These are phyloP conservation scores for Anoura caudifer DNA, from an alignment of 2,113 vertebrate species.

Conservation along the genomic window DNA sequence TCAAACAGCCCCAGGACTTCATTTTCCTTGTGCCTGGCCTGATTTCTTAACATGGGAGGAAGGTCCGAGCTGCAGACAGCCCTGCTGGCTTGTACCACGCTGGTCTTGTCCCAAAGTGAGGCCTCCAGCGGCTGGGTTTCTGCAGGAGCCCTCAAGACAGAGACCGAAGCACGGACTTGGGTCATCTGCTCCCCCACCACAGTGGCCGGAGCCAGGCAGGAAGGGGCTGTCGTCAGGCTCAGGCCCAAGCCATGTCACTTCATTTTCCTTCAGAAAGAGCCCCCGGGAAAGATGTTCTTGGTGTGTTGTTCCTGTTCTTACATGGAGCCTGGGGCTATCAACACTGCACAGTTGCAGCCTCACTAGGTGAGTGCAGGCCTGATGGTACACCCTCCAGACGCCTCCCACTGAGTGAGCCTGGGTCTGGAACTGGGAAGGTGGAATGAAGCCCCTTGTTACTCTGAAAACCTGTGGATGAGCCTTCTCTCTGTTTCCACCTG, in stretches of 20 bases:
- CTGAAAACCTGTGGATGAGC: slow-evolving; percentile 1
- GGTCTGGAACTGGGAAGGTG: not conserved
- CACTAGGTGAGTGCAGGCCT: not conserved
- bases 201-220: not conserved
- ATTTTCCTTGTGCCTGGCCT: slow-evolving; percentile 29
- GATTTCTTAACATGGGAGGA: slow-evolving; percentile 37
- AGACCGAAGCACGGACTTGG: not conserved
- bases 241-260: not conserved
- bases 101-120: not conserved
- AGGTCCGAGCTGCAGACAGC: not conserved
- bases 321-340: not conserved
- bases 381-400: not conserved
- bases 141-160: not conserved
- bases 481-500: not conserved
- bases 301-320: slow-evolving; percentile 4
- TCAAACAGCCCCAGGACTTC: slow-evolving; percentile 48
- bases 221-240: slow-evolving; percentile 30
- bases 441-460: not conserved
- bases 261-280: slow-evolving; percentile 58
- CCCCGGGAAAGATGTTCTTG: slow-evolving; percentile 1
- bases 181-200: rapidly evolving
- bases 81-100: not conserved
- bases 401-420: not conserved
- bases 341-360: not conserved
- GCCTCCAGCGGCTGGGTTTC: not conserved